Evolutionary conservation across 1,140 invertebrate genomes (phyloP), one percentile per base, ranked within the genome.

Genomic region (Zaprionus tsacasi): DNA sequence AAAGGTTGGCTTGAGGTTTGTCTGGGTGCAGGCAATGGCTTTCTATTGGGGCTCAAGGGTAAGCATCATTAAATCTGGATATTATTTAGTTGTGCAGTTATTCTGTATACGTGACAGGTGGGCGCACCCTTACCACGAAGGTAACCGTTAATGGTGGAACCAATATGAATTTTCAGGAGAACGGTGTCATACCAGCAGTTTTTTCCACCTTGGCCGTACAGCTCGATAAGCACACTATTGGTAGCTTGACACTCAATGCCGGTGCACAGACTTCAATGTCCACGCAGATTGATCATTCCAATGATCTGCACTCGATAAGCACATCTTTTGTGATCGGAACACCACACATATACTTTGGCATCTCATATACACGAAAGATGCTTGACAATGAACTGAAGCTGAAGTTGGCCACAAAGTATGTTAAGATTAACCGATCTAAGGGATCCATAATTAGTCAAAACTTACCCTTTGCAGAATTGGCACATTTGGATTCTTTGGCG

Each of bases 1-100:
- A 96, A 96, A 91, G 95, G 96, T 36, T 99, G 97, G 97, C 93
- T 96, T 17, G 97, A 98, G 93, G 82, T 96, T 2, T 96, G 97
- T 85, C 91, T 96, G 50, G 95, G 96, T 43, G 96, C 95, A 45
- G 97, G 97, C 6, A 97, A 96, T 93, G 97, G 97, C 3, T 95
- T 96, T 1, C 91, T 94, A 0, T 74, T 97, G 35, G 95, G 95
- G 1, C 91, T 97, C 0, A 97, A 97, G 93, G 95, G 95, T 91
- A 73, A 52, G 40, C 50, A n/a, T 54, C 0, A 27, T 12, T n/a
- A 7, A 15, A 17, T 38, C 50, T 36, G 11, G 27, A 54, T 33
- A 15, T 63, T 21, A 70, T 59, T 56, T 36, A 57, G 13, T 63
- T 12, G 15, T 74, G 8, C 52, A 69, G 48, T 64, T 66, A 8